Conservation (phyloP, 1,140 invertebrate species). For the Apis dorsata region DNA sequence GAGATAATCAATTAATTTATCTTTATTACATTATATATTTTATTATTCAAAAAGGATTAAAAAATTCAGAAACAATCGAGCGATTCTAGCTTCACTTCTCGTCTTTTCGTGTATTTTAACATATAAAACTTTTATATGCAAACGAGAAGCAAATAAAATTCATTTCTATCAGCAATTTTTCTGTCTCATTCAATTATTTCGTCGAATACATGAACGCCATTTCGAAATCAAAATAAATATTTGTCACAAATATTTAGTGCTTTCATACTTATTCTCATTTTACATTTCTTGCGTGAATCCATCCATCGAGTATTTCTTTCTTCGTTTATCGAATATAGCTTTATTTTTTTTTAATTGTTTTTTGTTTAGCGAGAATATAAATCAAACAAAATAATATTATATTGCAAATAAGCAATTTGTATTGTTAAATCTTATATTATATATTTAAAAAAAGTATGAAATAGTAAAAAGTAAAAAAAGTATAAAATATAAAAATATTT, state of each 20-base stretch:
- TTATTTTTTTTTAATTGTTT: too few species aligned
- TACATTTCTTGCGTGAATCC: too few species aligned
- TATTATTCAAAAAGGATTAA: neutral
- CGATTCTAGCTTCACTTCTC: neutral
- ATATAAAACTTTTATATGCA: neutral
- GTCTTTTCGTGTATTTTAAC: neutral
- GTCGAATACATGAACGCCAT: neutral
- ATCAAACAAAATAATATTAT: too few species aligned
- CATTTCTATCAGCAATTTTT: neutral
- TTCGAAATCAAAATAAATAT: conserved; percentile 36
- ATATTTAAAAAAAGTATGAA: too few species aligned
- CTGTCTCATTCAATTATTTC: conserved; percentile 15
- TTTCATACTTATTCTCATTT: neutral
- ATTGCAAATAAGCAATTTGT: too few species aligned
- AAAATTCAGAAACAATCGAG: neutral
- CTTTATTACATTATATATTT: neutral
- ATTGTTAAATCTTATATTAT: too few species aligned
- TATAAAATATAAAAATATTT: neutral
- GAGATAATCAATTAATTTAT: neutral
- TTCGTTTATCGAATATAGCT: too few species aligned
- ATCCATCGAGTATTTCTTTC: too few species aligned
- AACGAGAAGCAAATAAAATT: neutral
- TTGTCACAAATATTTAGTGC: neutral
- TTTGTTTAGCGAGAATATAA: too few species aligned
- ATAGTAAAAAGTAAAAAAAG: too few species aligned